Conservation (phyloP, 1,140 invertebrate species). For the Aphis craccivora region DNA sequence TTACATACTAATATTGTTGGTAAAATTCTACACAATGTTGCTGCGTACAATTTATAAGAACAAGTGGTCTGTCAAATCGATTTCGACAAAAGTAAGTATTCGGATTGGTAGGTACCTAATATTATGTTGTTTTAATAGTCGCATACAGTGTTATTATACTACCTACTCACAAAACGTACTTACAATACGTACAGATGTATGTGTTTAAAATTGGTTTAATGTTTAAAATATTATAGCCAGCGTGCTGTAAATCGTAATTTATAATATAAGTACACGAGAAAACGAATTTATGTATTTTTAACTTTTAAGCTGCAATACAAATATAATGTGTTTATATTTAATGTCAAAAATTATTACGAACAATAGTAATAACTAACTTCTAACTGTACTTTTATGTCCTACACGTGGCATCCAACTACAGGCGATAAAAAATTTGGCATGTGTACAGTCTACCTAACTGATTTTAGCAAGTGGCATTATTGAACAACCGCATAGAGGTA, state of each 20-base stretch:
- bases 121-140: too few species aligned
- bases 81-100: slow-evolving; percentile 36
- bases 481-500: neutral
- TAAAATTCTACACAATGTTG: slow-evolving; percentile 13
- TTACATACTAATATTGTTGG: neutral
- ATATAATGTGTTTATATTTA: neutral
- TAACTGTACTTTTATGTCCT: neutral
- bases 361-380: neutral
- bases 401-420: neutral
- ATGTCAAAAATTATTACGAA: neutral
- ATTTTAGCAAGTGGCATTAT: neutral
- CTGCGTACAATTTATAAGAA: neutral
- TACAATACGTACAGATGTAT: neutral
- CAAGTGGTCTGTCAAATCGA: neutral
- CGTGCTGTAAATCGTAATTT: neutral
- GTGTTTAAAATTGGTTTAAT: neutral
- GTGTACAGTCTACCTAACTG: neutral
- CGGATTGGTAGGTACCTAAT: neutral
- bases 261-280: neutral
- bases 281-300: neutral
- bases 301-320: neutral
- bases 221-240: neutral
- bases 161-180: neutral
- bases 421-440: neutral
- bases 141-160: too few species aligned